phyloP scores from a whole-genome alignment of 2,888 invertebrate genomes.

The Nomada ferruginata region DNA sequence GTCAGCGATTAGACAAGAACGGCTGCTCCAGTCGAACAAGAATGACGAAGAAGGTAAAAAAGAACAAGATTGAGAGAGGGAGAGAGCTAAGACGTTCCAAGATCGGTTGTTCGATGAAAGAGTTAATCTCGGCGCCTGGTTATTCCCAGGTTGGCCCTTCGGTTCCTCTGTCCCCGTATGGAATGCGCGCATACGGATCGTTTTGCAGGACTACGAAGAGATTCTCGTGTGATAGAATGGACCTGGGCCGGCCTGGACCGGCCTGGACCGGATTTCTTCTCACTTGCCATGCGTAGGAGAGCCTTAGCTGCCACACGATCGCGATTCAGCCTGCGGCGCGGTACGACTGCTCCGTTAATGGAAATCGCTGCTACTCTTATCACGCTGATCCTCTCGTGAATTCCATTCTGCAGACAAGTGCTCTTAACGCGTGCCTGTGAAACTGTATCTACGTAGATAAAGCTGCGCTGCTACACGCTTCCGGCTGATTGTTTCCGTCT shows the following conservation, averaged over 20 bases:
- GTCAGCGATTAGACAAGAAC: constrained; percentile 44
- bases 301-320: neutral
- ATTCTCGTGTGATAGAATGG: constrained; percentile 74
- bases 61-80: neutral
- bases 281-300: constrained; percentile 58
- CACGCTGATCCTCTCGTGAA: constrained; percentile 66
- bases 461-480: constrained; percentile 23
- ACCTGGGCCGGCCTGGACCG: constrained; percentile 39
- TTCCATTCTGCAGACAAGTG: constrained; percentile 18
- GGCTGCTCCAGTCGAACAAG: neutral
- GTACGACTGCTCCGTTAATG: constrained; percentile 64
- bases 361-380: constrained; percentile 77
- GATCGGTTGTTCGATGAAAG: constrained; percentile 78
- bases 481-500: constrained; percentile 13
- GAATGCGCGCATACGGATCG: constrained; percentile 63
- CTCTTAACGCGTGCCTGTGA: constrained; percentile 29
- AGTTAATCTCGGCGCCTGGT: constrained; percentile 73
- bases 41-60: neutral
- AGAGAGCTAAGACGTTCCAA: constrained; percentile 60
- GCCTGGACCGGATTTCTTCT: constrained; percentile 68
- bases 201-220: constrained; percentile 55
- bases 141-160: constrained; percentile 29
- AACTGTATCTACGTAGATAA: constrained; percentile 25
- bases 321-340: constrained; percentile 25
- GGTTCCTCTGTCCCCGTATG: constrained; percentile 47